Percentiles rank a stretch among this genome's conserved stretches.
phyloP scores from a whole-genome alignment of 92 coral and sea anemone genomes.

The Epizoanthus scotinus region DNA sequence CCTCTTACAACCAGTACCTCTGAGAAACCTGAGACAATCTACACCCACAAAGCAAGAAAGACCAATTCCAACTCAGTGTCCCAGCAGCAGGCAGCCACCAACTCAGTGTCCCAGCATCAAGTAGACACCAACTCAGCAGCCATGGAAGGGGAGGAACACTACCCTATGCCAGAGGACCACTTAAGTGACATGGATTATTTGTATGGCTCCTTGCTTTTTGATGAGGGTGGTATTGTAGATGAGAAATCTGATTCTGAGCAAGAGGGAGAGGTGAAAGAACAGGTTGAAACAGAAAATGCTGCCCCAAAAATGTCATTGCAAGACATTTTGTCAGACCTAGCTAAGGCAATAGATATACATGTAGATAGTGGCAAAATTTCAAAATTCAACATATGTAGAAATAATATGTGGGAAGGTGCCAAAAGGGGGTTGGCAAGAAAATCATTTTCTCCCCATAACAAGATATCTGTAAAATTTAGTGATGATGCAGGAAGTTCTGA shows the following conservation, averaged over 20 bases:
- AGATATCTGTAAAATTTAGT: constrained; percentile 56
- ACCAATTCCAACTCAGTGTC: too few relatives aligned
- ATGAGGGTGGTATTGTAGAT: constrained; percentile 27
- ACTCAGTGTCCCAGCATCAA: too few relatives aligned
- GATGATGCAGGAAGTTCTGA: constrained; percentile 64
- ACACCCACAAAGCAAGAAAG: too few relatives aligned
- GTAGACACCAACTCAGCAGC: too few relatives aligned
- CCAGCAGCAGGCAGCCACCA: too few relatives aligned
- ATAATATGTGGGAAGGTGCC: constrained; percentile 66
- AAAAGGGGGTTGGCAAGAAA: constrained; percentile 63
- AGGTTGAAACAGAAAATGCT: neutral
- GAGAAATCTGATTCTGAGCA: constrained; percentile 65
- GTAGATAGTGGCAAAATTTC: constrained; percentile 49
- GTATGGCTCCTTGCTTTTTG: constrained; percentile 60
- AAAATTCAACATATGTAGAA: constrained; percentile 65
- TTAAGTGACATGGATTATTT: constrained; percentile 47
- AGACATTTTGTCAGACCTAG: constrained; percentile 32
- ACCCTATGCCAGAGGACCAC: too few relatives aligned
- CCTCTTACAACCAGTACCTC: too few relatives aligned
- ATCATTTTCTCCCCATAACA: constrained; percentile 61
- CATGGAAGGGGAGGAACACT: too few relatives aligned
- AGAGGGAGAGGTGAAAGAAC: neutral
- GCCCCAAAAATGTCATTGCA: neutral
- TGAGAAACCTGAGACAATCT: too few relatives aligned
- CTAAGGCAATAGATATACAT: too few relatives aligned